phyloP scores from a whole-genome alignment of 2,113 vertebrate genomes.

The Pseudopipra pipra region DNA sequence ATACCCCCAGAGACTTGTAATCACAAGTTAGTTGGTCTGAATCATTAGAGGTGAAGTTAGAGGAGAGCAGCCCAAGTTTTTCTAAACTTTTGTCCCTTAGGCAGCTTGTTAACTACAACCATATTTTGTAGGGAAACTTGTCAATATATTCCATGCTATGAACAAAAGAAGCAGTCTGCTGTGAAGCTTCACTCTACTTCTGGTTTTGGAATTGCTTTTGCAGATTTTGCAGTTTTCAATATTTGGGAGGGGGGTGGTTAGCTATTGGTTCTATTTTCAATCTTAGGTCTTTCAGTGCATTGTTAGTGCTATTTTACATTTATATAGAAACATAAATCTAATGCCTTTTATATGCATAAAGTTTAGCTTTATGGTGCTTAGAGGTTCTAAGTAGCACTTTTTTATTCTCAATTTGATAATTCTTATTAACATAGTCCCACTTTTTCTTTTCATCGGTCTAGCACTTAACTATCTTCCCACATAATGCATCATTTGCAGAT shows the following conservation, averaged over 20 bases:
- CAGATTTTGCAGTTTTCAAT: neutral
- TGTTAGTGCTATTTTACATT: slow-evolving; percentile 1
- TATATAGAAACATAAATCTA: neutral
- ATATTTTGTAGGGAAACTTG: neutral
- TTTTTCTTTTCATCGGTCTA: neutral
- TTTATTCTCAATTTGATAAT: neutral
- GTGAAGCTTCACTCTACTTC: neutral
- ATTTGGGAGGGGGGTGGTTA: neutral
- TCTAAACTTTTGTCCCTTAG: neutral
- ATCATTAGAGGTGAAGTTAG: neutral
- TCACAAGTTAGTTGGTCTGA: neutral
- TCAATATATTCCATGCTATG: neutral
- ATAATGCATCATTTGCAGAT: neutral
- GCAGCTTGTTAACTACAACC: neutral
- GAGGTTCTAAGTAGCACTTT: neutral
- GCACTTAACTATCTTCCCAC: neutral
- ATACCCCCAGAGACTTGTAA: neutral
- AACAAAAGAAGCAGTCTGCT: neutral
- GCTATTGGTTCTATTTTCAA: neutral
- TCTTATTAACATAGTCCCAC: neutral
- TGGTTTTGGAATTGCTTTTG: neutral
- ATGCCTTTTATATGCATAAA: neutral
- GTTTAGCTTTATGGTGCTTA: neutral
- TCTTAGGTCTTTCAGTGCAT: neutral
- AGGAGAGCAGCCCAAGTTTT: neutral